These are phyloP conservation scores for Gephyroberyx darwinii DNA, from an alignment of 2,797 vertebrate genomes.

Conservation along the genomic window DNA sequence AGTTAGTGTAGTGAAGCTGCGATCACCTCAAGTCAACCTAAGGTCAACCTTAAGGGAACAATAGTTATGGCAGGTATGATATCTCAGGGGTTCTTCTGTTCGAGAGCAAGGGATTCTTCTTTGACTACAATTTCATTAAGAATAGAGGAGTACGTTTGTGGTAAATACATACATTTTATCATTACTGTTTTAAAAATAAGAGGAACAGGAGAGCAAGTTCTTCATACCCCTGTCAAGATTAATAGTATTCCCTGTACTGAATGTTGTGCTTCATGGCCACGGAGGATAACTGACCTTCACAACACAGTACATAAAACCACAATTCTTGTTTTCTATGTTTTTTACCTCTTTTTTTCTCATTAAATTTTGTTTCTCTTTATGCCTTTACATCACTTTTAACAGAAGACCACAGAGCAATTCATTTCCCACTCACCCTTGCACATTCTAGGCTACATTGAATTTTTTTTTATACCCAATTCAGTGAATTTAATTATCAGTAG, in stretches of 20 bases:
- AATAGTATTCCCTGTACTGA: background rate
- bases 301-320: background rate
- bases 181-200: background rate
- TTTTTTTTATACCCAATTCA: constrained; percentile 47
- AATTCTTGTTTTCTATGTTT: background rate
- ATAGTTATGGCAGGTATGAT: too few species aligned
- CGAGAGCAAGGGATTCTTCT: too few species aligned
- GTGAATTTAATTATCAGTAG: constrained; percentile 61
- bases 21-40: background rate
- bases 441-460: constrained; percentile 22
- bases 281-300: background rate
- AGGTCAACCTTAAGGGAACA: background rate
- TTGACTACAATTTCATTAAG: too few species aligned
- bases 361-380: background rate
- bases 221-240: background rate
- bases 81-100: too few species aligned
- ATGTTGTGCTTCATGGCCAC: background rate
- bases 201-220: background rate
- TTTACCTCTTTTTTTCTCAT: background rate
- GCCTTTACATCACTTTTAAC: constrained; percentile 24
- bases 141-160: background rate
- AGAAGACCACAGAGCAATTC: constrained; percentile 8
- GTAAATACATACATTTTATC: background rate
- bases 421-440: constrained; percentile 37
- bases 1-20: constrained; percentile 12